Percentiles rank a stretch among this genome's conserved stretches.
Evolutionary conservation across 1,140 invertebrate genomes (phyloP).

Genomic region (Metaphire vulgaris): DNA sequence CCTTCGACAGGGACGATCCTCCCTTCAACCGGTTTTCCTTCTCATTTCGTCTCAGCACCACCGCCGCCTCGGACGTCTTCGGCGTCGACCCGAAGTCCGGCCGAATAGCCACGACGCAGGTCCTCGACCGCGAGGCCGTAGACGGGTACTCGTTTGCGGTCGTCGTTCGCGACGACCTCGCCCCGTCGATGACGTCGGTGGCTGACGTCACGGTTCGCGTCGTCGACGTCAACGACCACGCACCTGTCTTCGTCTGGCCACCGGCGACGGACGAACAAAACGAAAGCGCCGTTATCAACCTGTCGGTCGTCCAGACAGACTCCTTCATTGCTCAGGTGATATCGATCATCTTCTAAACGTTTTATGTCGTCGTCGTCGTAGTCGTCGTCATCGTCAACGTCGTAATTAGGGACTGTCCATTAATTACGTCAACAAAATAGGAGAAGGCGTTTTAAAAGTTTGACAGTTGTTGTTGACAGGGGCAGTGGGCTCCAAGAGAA

Average conservation of each 20-base stretch:
- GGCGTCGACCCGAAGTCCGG: neutral
- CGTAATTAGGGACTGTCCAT: too few relatives aligned
- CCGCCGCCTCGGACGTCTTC: neutral
- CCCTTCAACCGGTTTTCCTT: conserved; percentile 19
- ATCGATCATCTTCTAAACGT: neutral
- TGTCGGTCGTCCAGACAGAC: neutral
- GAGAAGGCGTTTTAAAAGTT: too few relatives aligned
- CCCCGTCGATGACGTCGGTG: conserved; percentile 79
- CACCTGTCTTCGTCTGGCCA: conserved; percentile 18
- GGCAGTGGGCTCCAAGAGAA: too few relatives aligned
- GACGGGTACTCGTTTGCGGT: conserved; percentile 84
- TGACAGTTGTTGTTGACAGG: too few relatives aligned
- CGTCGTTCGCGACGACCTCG: conserved; percentile 82
- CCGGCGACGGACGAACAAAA: neutral
- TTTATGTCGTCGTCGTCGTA: neutral
- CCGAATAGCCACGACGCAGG: neutral
- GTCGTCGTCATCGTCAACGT: neutral
- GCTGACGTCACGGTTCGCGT: conserved; percentile 57
- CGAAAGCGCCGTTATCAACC: neutral
- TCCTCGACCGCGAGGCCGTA: conserved; percentile 75
- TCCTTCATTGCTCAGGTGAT: neutral
- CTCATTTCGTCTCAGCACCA: neutral
- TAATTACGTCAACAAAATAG: too few relatives aligned
- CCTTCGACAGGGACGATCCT: conserved; percentile 17
- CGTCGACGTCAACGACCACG: conserved; percentile 20